These are phyloP conservation scores for Setophaga petechia DNA, from an alignment of 2,113 vertebrate species.

Conservation along the genomic window DNA sequence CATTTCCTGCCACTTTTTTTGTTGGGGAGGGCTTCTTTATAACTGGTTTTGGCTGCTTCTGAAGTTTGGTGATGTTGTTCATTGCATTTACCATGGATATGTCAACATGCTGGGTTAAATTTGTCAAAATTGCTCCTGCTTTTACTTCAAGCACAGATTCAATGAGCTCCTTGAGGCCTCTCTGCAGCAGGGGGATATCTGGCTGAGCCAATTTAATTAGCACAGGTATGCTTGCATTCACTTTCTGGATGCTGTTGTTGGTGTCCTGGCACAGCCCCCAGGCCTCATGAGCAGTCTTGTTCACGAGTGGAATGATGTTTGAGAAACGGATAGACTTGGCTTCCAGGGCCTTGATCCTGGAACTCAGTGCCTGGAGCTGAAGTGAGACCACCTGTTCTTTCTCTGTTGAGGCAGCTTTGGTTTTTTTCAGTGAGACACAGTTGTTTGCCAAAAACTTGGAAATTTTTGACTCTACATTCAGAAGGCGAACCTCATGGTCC, in stretches of 20 bases:
- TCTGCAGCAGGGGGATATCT: conserved; percentile 66
- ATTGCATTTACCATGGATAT: not conserved
- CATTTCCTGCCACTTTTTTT: conserved; percentile 61
- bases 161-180: conserved; percentile 66
- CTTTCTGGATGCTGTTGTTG: conserved; percentile 39
- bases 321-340: conserved; percentile 73
- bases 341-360: conserved; percentile 76
- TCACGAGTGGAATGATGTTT: conserved; percentile 66
- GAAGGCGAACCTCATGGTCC: conserved; percentile 64
- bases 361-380: conserved; percentile 70
- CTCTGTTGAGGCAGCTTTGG: not conserved
- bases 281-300: conserved; percentile 69
- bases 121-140: conserved; percentile 64
- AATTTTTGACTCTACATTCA: conserved; percentile 73
- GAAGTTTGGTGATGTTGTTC: conserved; percentile 63
- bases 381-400: conserved; percentile 47
- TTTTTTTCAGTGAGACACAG: conserved; percentile 59
- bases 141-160: conserved; percentile 71
- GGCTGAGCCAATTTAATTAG: conserved; percentile 55
- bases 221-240: conserved; percentile 62
- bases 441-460: conserved; percentile 63
- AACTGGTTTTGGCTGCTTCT: conserved; percentile 68
- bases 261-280: conserved; percentile 58
- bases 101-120: conserved; percentile 72
- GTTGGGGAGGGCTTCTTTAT: conserved; percentile 56